Percentiles rank a stretch among this genome's conserved stretches.
phyloP scores from a whole-genome alignment of 2,888 invertebrate species.

The Tetragonisca angustula region DNA sequence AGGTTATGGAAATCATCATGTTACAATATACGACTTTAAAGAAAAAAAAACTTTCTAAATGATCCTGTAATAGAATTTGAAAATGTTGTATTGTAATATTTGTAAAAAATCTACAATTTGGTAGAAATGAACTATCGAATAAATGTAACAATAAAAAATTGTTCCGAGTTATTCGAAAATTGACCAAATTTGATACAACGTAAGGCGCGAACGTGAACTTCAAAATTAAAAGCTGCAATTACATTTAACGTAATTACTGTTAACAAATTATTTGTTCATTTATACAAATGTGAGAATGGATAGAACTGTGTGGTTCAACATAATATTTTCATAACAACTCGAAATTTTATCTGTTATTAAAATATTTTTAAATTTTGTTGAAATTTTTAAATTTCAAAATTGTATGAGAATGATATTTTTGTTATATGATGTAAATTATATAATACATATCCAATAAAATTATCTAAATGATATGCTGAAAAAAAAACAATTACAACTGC shows the following conservation, averaged over 20 bases:
- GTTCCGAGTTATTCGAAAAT: not conserved
- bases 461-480: not conserved
- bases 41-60: slow-evolving; percentile 41
- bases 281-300: not conserved
- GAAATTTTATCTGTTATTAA: not conserved
- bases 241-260: too few species aligned
- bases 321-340: not conserved
- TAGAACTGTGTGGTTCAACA: not conserved
- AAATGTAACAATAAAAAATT: not conserved
- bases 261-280: not conserved
- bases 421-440: not conserved
- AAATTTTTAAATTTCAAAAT: not conserved
- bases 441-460: not conserved
- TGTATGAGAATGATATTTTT: not conserved
- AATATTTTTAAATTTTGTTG: not conserved
- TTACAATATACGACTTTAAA: slow-evolving; percentile 25
- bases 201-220: slow-evolving; percentile 10
- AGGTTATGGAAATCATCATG: slow-evolving; percentile 50
- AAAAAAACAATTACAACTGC: not conserved
- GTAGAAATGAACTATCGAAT: not conserved
- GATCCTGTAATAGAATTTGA: slow-evolving; percentile 2
- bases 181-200: not conserved
- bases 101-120: not conserved
- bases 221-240: slow-evolving; percentile 13
- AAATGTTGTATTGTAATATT: not conserved